Base-by-base conservation (phyloP, 2,113 vertebrate genomes). In the Symphodus melops region DNA sequence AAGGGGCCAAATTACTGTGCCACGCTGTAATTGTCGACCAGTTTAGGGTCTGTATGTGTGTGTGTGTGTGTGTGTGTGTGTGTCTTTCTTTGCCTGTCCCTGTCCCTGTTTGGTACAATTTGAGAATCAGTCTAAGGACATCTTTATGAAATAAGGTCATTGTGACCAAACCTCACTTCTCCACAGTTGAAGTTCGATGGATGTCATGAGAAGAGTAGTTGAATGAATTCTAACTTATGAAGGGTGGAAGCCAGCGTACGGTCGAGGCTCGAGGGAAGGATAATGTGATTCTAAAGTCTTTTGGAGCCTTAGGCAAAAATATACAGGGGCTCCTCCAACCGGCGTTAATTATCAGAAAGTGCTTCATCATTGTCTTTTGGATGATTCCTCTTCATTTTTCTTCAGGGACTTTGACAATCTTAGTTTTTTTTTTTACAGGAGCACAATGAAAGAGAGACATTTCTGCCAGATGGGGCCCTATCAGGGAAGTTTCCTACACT, bases 81-180 rank as follows among this genome's bases (percentile, higher is more conserved):
- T 33, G 39, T 46, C 20, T 21, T 21, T 17, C 13, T 28, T 5
- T 63, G 25, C 13, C 14, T 1, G 20, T 33, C 44, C n/a, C 28
- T 63, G 42, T 37, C 14, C 20, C 51, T 62, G 23, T 69, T 20
- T 20, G 36, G 37, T 46, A 17, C 53, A 48, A 61, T 75, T 57
- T 67, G n/a, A 75, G 19, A 59, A 58, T 71, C 62, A 57, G 39
- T 55, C 52, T 57, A 19, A 81, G 62, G 58, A 72, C 41, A 37
- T 77, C 67, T 77, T 63, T 77, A 46, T 19, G 52, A 63, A 80
- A 64, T 71, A 23, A 67, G 69, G 56, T 72, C 36, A 65, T 77
- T 79, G 42, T 57, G 39, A 68, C 68, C 0, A 2, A 25, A 36
- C 53, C 19, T 73, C 21, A 37, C 41, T 55, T 49, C 59, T 59